Evolutionary conservation across 2,888 invertebrate genomes (phyloP), one percentile per base, ranked within the genome.

Genomic region (Strigamia crassipes): DNA sequence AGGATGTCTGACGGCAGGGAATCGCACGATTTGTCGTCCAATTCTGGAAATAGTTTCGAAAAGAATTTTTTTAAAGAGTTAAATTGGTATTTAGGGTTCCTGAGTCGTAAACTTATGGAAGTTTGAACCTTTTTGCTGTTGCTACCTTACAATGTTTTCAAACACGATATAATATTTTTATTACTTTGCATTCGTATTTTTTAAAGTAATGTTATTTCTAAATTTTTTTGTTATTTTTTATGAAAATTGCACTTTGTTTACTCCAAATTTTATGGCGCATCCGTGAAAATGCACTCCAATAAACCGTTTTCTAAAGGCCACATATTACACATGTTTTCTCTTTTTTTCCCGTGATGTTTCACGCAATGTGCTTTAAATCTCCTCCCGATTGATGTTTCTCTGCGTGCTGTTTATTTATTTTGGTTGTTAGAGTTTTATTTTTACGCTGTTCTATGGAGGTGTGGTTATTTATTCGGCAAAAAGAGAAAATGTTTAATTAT

Each of bases 1-100:
- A 61, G 61, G 8, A 86, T 85, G 85, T 84, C 79, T 85, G 85
- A 85, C 86, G 78, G 41, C 27, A 41, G 15, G 27, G 46, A 46
- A 18, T 66, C 61, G 61, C 61, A 66, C 61, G 61, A 66, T 66
- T 66, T 66, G 61, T 66, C 61, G 61, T 66, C 61, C 21, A 66
- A 9, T 23, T 18, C 61, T 66, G 61, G 23, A 18, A 66, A 23
- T 18, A 23, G 5, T n/a, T 51, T n/a, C 12, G 9, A 2, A 21
- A 66, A 23, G 6, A 21, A n/a, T 66, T 13, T 46, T 46, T 46
- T 21, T 4, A 23, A 23, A 18, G 1, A 9, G 23, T 12, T 12
- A 66, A 66, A 66, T 66, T 21, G 12, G 61, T 5, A 12, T 66
- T 66, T 66, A 8, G 21, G 12, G 8, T 66, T 66, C 61, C 23